phyloP scores from a whole-genome alignment of 2,797 vertebrate species.

The Pachyuromys duprasi region DNA sequence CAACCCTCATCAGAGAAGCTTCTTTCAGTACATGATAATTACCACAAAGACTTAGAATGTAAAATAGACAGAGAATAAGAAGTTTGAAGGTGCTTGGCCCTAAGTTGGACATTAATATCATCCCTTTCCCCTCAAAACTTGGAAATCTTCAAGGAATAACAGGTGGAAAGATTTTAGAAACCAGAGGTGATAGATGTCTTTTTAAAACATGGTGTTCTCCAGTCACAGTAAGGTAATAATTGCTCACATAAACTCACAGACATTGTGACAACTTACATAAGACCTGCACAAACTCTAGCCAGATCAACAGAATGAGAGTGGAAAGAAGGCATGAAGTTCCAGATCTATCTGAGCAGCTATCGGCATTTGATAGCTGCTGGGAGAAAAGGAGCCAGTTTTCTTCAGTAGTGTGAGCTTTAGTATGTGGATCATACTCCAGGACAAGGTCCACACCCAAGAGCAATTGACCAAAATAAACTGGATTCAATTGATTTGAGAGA shows the following conservation, averaged over 20 bases:
- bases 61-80: not conserved
- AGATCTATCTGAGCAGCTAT: not conserved
- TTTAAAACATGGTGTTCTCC: not conserved
- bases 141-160: not conserved
- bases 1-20: not conserved
- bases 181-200: not conserved
- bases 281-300: not conserved
- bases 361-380: not conserved
- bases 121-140: not conserved
- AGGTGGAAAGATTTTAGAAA: not conserved
- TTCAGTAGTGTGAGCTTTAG: not conserved
- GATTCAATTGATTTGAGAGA: not conserved
- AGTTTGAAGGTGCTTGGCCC: not conserved
- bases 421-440: not conserved
- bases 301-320: not conserved
- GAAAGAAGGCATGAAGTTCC: not conserved
- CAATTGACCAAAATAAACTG: not conserved
- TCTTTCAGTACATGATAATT: not conserved
- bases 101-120: not conserved
- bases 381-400: not conserved
- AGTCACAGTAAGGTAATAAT: not conserved
- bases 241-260: not conserved
- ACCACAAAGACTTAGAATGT: not conserved
- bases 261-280: not conserved
- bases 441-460: not conserved